These are phyloP conservation scores for Syngnathus rostellatus DNA, from an alignment of 2,797 vertebrate species.

Conservation along the genomic window DNA sequence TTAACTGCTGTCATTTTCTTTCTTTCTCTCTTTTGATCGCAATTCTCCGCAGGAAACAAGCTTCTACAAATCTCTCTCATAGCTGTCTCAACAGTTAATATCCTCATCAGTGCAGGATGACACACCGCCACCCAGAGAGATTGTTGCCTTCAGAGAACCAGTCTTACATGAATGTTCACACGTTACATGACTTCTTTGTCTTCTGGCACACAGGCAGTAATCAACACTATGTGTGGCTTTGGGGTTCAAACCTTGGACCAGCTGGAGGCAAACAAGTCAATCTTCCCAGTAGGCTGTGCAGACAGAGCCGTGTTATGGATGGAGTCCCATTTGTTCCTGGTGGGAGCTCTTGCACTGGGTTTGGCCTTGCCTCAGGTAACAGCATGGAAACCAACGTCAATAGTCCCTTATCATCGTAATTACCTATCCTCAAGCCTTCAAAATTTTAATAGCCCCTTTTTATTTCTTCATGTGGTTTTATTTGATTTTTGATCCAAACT, in stretches of 20 bases:
- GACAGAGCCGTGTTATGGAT: conserved; percentile 68
- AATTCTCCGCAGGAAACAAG: conserved; percentile 9
- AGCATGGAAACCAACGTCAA: background rate
- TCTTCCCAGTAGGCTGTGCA: conserved; percentile 68
- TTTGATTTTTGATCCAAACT: background rate
- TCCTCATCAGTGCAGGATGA: conserved; percentile 10
- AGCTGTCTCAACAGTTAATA: conserved; percentile 17
- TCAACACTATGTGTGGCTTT: conserved; percentile 75
- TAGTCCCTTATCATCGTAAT: background rate
- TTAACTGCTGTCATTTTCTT: conserved; percentile 7
- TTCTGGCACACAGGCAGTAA: conserved; percentile 49
- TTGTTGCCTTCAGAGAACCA: background rate
- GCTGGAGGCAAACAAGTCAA: conserved; percentile 56
- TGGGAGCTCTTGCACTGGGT: conserved; percentile 64
- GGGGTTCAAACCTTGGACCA: conserved; percentile 60
- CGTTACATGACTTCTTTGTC: conserved; percentile 1
- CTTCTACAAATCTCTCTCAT: conserved; percentile 4
- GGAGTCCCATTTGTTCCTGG: conserved; percentile 70
- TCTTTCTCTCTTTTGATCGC: conserved; percentile 4
- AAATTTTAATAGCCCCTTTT: background rate
- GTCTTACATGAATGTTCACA: background rate
- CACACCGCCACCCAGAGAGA: background rate
- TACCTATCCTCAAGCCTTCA: background rate
- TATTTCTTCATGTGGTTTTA: background rate
- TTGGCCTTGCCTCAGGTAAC: conserved; percentile 70